Base-by-base conservation (phyloP, 2,113 vertebrate species). In the Sinocyclocheilus anophthalmus region DNA sequence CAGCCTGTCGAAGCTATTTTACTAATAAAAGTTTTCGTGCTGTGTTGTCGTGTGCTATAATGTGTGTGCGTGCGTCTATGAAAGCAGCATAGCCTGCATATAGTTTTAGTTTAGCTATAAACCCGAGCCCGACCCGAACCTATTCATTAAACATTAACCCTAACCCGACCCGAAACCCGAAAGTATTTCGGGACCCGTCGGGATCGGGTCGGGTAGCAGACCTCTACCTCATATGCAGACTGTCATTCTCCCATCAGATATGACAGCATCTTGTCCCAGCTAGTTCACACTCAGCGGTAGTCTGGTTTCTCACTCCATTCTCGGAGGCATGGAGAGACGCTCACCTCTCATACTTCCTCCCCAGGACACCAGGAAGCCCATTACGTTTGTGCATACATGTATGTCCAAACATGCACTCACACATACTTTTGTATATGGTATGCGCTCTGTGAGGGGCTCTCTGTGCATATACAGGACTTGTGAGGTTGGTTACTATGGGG, bases 401-500 rank as follows among this genome's bases (percentile, higher is more conserved):
- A 76, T 82, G 76, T 37, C 61, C 67, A 70, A 79, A 61, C 2
- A 42, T 30, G 48, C 26, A 5, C 86, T 9, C n/a, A 45, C 67
- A 63, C 63, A 76, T 33, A 45, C 48, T 70, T 82, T 72, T 42
- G 78, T 76, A 81, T 86, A 63, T 86, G 55, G 7, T 22, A 37
- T 87, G 75, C 72, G 88, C 76, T 45, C 53, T 76, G 24, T 61
- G 73, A 83, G 84, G 79, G 61, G 77, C 82, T 85, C 65, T 84
- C 70, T 84, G 84, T 86, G 90, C 87, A 91, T 57, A 84, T 87
- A 91, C 90, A 94, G 92, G 91, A 85, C 89, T 88, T 26, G 86
- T 88, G 88, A 87, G 84, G 73, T 80, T 86, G 92, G 94, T 95
- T 94, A 94, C 94, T 94, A 95, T 94, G 94, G 94, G 92, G 91